Evolutionary conservation across 2,888 invertebrate species (phyloP).

Genomic region (Lumbricus terrestris): DNA sequence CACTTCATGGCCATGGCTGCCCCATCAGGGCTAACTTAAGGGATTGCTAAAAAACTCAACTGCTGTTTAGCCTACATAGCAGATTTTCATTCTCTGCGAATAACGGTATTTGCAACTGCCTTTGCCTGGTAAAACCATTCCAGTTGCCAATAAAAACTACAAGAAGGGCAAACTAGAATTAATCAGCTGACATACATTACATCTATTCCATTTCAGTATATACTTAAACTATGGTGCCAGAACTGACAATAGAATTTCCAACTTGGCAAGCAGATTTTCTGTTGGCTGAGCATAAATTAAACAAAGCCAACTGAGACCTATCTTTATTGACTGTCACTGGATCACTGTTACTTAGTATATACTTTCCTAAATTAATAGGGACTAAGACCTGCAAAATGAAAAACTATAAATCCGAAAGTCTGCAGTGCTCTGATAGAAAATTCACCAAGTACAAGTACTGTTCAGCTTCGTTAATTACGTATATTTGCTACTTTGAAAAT

Average conservation of each 20-base stretch:
- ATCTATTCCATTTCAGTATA: not conserved
- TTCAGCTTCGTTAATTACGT: not conserved
- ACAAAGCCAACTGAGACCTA: not conserved
- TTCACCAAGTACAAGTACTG: not conserved
- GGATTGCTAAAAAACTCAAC: too few relatives aligned
- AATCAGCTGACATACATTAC: not conserved
- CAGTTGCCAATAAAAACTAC: not conserved
- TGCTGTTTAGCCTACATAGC: too few relatives aligned
- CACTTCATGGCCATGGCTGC: too few relatives aligned
- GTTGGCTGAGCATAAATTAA: not conserved
- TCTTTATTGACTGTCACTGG: not conserved
- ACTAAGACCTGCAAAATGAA: not conserved
- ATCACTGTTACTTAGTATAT: too few relatives aligned
- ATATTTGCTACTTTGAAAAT: not conserved
- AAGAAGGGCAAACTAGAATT: not conserved
- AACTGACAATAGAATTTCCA: not conserved
- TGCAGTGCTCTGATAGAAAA: not conserved
- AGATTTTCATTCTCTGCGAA: too few relatives aligned
- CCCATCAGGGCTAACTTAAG: too few relatives aligned
- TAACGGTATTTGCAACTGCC: too few relatives aligned
- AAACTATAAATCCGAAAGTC: not conserved
- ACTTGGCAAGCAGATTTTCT: not conserved
- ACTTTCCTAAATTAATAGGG: not conserved
- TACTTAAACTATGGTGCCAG: not conserved
- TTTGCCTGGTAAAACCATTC: not conserved